Conservation (phyloP, 2,888 invertebrate species). For the Catocala fraxini region DNA sequence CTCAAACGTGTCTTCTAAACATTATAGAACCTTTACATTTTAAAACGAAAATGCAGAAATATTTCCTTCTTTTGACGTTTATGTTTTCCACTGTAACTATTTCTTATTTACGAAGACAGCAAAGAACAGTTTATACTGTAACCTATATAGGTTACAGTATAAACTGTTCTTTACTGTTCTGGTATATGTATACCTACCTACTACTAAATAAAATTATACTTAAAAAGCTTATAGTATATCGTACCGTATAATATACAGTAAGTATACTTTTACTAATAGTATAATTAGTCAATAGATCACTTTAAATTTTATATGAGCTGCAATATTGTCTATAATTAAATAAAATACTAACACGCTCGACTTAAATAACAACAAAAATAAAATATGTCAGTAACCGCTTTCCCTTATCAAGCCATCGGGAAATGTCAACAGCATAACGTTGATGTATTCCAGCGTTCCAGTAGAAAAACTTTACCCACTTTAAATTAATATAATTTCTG, state of each 20-base stretch:
- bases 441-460: conserved; percentile 17
- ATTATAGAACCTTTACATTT: background rate
- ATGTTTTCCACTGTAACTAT: no score
- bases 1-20: background rate
- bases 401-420: conserved; percentile 19
- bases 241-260: no score
- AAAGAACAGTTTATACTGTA: no score
- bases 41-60: background rate
- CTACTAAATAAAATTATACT: background rate
- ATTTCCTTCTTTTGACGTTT: no score
- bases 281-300: no score
- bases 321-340: no score
- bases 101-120: no score
- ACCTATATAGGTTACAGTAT: background rate
- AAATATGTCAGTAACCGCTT: conserved; percentile 19
- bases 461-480: background rate
- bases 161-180: no score
- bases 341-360: background rate
- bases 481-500: background rate
- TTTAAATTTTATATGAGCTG: no score
- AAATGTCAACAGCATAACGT: conserved; percentile 26
- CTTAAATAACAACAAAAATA: conserved; percentile 8
- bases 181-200: background rate
- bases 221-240: no score
- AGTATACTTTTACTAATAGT: no score